Evolutionary conservation across 2,888 invertebrate species (phyloP), one percentile per base, ranked within the genome.

Genomic region (Lutraria lutraria): DNA sequence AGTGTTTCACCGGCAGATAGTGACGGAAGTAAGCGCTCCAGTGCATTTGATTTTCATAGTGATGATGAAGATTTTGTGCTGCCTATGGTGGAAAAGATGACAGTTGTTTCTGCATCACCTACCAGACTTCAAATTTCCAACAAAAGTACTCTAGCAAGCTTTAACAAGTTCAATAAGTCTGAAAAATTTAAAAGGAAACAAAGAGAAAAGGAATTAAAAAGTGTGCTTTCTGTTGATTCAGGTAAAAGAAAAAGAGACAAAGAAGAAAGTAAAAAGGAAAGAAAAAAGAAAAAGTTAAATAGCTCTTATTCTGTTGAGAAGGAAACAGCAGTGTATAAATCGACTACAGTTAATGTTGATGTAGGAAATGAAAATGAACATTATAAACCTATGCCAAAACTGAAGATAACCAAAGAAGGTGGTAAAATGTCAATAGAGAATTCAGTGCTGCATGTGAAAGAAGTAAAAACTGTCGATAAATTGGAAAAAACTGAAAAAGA

Each of bases 41-140:
- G 93, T 86, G 93, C 94, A 12, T 95, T 95, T 93, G 95, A 95
- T 88, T 95, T 95, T 88, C 94, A 94, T 87, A 95, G 95, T 94
- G 95, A 95, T 85, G 95, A 95, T 83, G 95, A 95, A 60, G 95
- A 95, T 63, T 94, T 94, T 86, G 92, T 93, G 10, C 88, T 93
- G 13, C 91, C 91, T 29, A 87, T 86, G 56, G 90, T 91, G 34
- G 91, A 91, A 80, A 90, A 93, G 83, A 91, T 93, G 87, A 90
- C 90, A 82, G 93, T 94, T 13, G 93, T 94, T 52, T 93, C 94
- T 13, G 86, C 94, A 0, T 94, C 95, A 3, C 94, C 95, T 53
- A 94, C 94, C 16, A 82, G 94, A 76, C 89, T 94, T 53, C 94
- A 94, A 90, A 94, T 95, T 82, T 93, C 94, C 63, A 94, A 93